Conservation (phyloP, 2,888 invertebrate species). For the Scaptomyza polygonia region DNA sequence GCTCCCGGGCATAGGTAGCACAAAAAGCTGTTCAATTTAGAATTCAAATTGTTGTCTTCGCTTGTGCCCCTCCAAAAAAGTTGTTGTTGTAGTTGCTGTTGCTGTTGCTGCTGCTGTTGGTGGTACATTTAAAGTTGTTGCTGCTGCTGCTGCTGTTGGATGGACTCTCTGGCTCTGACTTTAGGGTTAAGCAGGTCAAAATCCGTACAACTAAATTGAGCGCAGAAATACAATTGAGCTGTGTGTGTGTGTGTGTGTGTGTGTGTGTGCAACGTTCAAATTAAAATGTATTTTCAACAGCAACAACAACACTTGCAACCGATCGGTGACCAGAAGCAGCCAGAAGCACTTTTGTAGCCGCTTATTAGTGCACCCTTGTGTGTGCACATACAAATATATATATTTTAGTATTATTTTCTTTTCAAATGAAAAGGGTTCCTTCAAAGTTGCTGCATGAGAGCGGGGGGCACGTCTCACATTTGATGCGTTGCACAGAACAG, state of each 20-base stretch:
- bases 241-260: slow-evolving; percentile 28
- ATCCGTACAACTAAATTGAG: slow-evolving; percentile 84
- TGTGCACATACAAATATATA: slow-evolving; percentile 19
- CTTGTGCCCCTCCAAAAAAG: slow-evolving; percentile 45
- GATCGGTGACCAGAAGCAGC: slow-evolving; percentile 77
- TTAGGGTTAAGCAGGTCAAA: slow-evolving; percentile 83
- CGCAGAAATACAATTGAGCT: slow-evolving; percentile 79
- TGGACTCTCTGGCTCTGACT: slow-evolving; percentile 50
- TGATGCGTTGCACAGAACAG: slow-evolving; percentile 62
- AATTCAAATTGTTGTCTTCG: slow-evolving; percentile 81
- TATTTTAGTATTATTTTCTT: slow-evolving; percentile 36
- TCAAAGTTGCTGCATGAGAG: slow-evolving; percentile 28
- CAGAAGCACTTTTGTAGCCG: slow-evolving; percentile 79
- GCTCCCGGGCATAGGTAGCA: slow-evolving; percentile 79
- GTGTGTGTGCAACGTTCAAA: slow-evolving; percentile 51
- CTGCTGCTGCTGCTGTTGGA: slow-evolving; percentile 38
- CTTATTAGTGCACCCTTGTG: slow-evolving; percentile 65
- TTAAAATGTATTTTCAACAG: slow-evolving; percentile 75
- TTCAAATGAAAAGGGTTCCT: slow-evolving; percentile 11
- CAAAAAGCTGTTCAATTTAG: slow-evolving; percentile 81
- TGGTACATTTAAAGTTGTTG: slow-evolving; percentile 41
- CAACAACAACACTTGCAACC: slow-evolving; percentile 40
- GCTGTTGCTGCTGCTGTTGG: slow-evolving; percentile 41
- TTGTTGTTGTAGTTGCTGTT: slow-evolving; percentile 23
- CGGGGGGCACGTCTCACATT: slow-evolving; percentile 75